Conservation (phyloP, 2,797 vertebrate genomes). For the Aratinga solstitialis region DNA sequence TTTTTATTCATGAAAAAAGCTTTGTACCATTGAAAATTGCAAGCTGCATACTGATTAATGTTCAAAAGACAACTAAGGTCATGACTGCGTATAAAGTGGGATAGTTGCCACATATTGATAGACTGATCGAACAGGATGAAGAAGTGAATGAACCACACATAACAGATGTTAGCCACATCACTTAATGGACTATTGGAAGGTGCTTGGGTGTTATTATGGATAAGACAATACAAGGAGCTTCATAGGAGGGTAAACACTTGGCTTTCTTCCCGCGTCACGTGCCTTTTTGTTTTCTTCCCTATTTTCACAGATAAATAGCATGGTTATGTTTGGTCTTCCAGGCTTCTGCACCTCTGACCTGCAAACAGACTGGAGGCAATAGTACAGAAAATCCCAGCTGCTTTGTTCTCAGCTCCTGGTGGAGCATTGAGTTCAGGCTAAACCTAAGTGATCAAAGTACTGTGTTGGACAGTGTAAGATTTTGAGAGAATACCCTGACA, state of each 20-base stretch:
- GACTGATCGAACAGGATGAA: neutral
- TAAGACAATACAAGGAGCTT: neutral
- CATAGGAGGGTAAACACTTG: neutral
- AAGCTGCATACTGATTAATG: neutral
- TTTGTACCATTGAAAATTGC: neutral
- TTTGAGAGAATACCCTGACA: neutral
- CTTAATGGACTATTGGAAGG: neutral
- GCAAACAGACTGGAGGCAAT: neutral
- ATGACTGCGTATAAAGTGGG: neutral
- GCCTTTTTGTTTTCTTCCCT: neutral
- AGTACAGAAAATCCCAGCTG: neutral
- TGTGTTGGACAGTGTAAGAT: rapidly evolving
- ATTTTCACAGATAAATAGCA: neutral
- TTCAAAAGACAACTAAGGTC: conserved; percentile 25
- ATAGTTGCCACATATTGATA: neutral
- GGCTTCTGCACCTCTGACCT: neutral
- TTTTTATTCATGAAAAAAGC: neutral
- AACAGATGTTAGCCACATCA: neutral
- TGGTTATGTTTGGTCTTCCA: neutral
- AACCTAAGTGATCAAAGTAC: neutral
- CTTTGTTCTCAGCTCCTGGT: neutral
- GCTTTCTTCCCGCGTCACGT: neutral
- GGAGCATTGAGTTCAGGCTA: neutral
- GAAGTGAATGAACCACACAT: neutral
- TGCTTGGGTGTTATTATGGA: neutral